Percentiles rank a stretch among this genome's conserved stretches.
These are phyloP conservation scores for Pelecanoides urinatrix DNA, from an alignment of 2,113 vertebrate genomes.

Conservation along the genomic window DNA sequence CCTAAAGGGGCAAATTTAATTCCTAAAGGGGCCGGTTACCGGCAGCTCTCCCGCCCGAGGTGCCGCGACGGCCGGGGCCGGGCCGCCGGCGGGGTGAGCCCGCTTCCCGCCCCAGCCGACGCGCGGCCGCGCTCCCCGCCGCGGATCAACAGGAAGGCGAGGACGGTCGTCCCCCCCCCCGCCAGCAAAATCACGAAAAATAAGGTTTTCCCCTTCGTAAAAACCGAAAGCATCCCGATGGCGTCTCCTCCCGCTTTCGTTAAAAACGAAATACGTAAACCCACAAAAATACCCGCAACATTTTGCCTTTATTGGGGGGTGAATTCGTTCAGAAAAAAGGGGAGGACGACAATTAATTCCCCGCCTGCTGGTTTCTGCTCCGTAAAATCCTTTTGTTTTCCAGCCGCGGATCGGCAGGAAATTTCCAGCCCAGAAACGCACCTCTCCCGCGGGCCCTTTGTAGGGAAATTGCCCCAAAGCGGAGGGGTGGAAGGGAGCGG, in stretches of 20 bases:
- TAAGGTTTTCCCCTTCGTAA: background rate
- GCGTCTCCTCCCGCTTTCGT: background rate
- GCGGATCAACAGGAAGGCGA: background rate
- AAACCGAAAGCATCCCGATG: background rate
- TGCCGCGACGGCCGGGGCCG: background rate
- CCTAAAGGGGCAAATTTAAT: background rate
- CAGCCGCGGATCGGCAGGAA: background rate
- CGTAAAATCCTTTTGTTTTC: constrained; percentile 48
- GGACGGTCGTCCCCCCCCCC: background rate
- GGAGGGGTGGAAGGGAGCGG: background rate
- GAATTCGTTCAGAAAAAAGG: background rate
- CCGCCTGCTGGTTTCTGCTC: background rate
- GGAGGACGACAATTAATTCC: background rate
- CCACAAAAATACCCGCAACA: background rate
- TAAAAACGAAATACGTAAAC: background rate
- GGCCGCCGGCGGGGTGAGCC: background rate
- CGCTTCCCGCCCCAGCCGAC: background rate
- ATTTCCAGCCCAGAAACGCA: background rate
- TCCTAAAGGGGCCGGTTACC: background rate
- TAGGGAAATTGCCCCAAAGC: background rate
- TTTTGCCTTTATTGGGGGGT: background rate
- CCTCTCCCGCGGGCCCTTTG: background rate
- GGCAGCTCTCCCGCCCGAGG: background rate
- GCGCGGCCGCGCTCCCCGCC: background rate
- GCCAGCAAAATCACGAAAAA: background rate